A percentile compares a stretch with the other conserved stretches of the same genome.
Evolutionary conservation across 2,797 vertebrate species (phyloP).

Genomic region (Microchirus variegatus): DNA sequence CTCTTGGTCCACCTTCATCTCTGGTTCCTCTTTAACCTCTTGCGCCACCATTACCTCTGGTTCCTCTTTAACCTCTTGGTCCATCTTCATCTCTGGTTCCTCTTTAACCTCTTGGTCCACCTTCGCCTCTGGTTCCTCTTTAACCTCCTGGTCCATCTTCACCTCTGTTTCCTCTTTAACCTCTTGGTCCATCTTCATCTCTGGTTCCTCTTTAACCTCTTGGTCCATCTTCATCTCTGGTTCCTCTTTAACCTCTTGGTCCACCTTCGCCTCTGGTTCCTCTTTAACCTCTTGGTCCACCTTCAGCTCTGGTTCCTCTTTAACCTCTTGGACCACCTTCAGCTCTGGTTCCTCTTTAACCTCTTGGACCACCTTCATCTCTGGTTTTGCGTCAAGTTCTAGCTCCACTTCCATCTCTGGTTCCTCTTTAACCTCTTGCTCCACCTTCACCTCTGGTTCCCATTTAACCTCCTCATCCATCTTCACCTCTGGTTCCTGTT

Average conservation of each 20-base stretch:
- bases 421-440: background rate
- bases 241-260: background rate
- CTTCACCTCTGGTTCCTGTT: background rate
- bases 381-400: background rate
- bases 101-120: background rate
- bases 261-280: background rate
- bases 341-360: background rate
- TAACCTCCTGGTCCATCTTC: background rate
- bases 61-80: background rate
- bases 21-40: background rate
- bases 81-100: background rate
- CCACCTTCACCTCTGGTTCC: background rate
- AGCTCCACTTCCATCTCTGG: background rate
- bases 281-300: constrained; percentile 1
- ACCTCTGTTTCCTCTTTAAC: background rate
- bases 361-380: background rate
- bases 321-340: background rate
- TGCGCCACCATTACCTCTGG: background rate
- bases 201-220: background rate
- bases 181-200: background rate
- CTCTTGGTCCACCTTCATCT: background rate
- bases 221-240: background rate
- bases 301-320: constrained; percentile 1
- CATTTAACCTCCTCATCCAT: background rate
- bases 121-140: constrained; percentile 1